phyloP scores from a whole-genome alignment of 37 sponge, comb jelly and placozoan genomes.

The Crambe crambe region DNA sequence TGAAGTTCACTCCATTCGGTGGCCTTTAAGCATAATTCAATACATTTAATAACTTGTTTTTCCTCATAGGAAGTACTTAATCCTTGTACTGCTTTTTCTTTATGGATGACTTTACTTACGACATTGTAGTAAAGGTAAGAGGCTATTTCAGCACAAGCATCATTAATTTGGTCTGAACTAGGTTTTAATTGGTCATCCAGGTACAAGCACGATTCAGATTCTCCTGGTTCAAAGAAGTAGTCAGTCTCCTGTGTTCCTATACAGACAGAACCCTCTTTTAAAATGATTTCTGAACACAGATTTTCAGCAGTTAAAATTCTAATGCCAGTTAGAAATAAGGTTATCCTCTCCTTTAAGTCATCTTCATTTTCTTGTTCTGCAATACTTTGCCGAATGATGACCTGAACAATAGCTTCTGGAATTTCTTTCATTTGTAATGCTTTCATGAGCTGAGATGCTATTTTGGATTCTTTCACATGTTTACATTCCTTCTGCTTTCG shows the following conservation, averaged over 20 bases:
- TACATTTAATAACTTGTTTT: neutral
- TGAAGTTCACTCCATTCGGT: too few species aligned
- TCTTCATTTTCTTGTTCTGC: neutral
- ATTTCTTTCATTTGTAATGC: neutral
- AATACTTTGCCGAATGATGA: neutral
- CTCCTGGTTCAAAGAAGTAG: neutral
- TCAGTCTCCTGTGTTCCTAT: neutral
- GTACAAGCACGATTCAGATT: neutral
- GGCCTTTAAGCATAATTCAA: too few species aligned
- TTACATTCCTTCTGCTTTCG: neutral
- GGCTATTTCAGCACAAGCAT: too few species aligned
- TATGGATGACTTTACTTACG: too few species aligned
- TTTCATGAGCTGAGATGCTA: neutral
- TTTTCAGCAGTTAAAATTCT: constrained; percentile 10
- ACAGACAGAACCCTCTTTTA: neutral
- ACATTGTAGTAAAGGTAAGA: too few species aligned
- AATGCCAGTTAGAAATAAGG: neutral
- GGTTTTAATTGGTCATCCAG: neutral
- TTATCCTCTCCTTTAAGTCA: neutral
- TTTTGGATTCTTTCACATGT: neutral
- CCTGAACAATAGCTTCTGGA: neutral
- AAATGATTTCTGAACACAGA: constrained; percentile 2
- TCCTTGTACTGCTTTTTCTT: too few species aligned
- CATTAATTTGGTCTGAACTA: too few species aligned
- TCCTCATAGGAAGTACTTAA: neutral